A percentile compares a stretch with the other conserved stretches of the same genome.
These are phyloP conservation scores for Diabrotica balteata DNA, from an alignment of 2,888 invertebrate genomes.

Conservation along the genomic window DNA sequence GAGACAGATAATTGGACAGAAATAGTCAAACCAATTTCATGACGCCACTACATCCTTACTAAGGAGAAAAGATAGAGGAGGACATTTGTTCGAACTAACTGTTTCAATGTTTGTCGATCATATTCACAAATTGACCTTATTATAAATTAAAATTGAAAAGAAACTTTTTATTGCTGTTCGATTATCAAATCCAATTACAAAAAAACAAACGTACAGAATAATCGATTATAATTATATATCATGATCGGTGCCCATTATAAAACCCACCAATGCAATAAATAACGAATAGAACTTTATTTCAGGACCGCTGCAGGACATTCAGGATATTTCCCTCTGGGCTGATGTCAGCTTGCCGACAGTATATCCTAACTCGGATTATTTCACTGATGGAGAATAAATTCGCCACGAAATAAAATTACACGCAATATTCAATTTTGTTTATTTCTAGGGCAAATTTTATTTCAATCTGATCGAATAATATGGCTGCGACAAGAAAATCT, in stretches of 20 bases:
- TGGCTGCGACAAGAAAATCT: not conserved
- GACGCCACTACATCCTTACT: too few species aligned
- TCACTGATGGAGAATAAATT: constrained; percentile 45
- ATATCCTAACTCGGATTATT: constrained; percentile 28
- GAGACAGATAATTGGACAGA: too few species aligned
- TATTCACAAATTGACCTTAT: too few species aligned
- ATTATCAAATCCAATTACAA: too few species aligned
- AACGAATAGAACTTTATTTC: constrained; percentile 50
- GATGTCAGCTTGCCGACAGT: constrained; percentile 33
- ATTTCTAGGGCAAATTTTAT: constrained; percentile 31
- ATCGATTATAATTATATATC: not conserved
- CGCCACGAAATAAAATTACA: constrained; percentile 40
- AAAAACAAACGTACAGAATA: too few species aligned
- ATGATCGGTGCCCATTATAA: not conserved
- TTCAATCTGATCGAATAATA: constrained; percentile 23
- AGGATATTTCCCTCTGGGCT: constrained; percentile 53
- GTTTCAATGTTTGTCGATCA: too few species aligned
- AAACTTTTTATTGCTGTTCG: too few species aligned
- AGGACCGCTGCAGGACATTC: constrained; percentile 54
- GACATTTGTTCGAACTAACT: too few species aligned
- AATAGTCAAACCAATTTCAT: too few species aligned
- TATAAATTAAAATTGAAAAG: too few species aligned
- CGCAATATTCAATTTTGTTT: constrained; percentile 40
- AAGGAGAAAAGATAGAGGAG: too few species aligned
- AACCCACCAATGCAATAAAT: constrained; percentile 21